Percentiles rank a stretch among this genome's conserved stretches.
phyloP scores from a whole-genome alignment of 2,113 vertebrate genomes.

The Nyctibius bracteatus region DNA sequence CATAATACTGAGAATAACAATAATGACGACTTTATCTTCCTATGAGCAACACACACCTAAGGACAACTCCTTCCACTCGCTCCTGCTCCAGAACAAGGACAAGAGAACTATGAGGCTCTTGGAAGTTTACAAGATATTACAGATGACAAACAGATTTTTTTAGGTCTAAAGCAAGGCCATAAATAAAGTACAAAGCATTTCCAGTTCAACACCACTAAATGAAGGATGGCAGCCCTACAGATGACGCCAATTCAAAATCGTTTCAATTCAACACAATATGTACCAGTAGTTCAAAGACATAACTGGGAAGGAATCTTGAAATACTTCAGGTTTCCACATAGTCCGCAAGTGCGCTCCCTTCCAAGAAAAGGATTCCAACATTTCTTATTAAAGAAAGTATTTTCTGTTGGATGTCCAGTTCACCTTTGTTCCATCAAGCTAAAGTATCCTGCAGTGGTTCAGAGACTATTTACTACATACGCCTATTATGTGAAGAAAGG shows the following conservation, averaged over 20 bases:
- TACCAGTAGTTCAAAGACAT: not conserved
- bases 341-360: rapidly evolving
- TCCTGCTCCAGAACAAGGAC: not conserved
- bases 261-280: not conserved
- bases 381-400: not conserved
- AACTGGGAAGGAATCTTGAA: not conserved
- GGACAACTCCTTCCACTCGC: not conserved
- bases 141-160: not conserved
- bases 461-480: not conserved
- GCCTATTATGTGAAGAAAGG: not conserved
- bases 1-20: not conserved
- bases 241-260: not conserved
- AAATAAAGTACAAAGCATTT: not conserved
- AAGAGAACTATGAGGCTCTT: not conserved
- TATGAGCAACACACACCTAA: not conserved
- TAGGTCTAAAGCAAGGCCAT: not conserved
- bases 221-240: not conserved
- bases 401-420: not conserved
- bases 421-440: not conserved
- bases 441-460: not conserved
- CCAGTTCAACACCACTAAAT: not conserved
- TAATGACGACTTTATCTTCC: not conserved
- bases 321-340: not conserved
- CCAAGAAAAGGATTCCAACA: not conserved
- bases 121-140: not conserved